Base-by-base conservation (phyloP, 2,888 invertebrate genomes). In the Apodemia zela region DNA sequence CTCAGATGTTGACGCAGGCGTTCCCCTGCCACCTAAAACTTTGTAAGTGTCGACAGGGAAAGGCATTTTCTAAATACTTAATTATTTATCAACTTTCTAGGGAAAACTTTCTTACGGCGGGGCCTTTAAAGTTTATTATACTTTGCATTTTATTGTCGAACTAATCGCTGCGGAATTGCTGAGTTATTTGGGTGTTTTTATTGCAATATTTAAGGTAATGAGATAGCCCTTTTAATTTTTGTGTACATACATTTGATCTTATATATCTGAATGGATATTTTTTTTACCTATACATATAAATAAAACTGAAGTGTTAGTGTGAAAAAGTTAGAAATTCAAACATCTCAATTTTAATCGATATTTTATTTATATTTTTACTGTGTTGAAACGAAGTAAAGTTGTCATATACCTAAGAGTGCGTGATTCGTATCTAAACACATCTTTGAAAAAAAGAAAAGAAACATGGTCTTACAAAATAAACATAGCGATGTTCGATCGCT, bases 1-100 rank as follows among this genome's bases (percentile, higher is more conserved):
- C 83, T 80, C 85, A 84, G 85, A 82, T 85, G 88, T 78, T 82
- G 76, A 79, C 42, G 42, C 42, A 15, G 78, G 76, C 74, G 82
- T 78, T 78, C 72, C 73, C 72, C 67, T 61, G 72, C 69, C 65
- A 73, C 68, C 67, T 68, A 60, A 69, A 67, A 68, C 68, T 65
- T 69, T 69, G 74, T 76, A 75, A 76, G 75, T 68, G 73, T 70
- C 70, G 67, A 67, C 65, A 60, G 63, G 62, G 59, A 65, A 63
- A 61, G 60, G 66, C 65, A 61, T 47, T 61, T 61, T 61, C 47
- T 61, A 59, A 59, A 42, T 59, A 59, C 59, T 59, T 33, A 33
- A 59, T 59, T 59, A 59, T 59, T 59, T 59, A 59, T 17, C 51
- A 51, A 51, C 51, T 18, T 51, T 11, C 21, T 51, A 18, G 21